Evolutionary conservation across 2,797 vertebrate species (phyloP).

Genomic region (Spinus olivaceus): DNA sequence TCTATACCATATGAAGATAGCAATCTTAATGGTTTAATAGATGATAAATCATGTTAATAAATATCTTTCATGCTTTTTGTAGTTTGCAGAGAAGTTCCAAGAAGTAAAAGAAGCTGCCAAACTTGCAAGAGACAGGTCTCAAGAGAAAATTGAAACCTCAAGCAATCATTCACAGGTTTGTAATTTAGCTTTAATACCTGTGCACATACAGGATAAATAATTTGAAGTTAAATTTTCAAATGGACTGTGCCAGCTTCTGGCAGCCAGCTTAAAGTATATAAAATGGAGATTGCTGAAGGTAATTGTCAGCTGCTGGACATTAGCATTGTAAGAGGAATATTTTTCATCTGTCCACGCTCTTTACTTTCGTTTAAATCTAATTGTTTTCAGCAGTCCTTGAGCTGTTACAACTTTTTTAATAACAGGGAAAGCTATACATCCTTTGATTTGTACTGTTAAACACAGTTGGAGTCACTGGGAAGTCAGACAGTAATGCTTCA

Average conservation of each 20-base stretch:
- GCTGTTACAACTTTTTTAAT: not conserved
- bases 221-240: conserved; percentile 3
- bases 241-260: not conserved
- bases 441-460: not conserved
- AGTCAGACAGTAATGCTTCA: not conserved
- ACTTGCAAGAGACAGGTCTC: conserved; percentile 90
- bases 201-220: not conserved
- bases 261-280: not conserved
- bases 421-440: not conserved
- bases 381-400: not conserved
- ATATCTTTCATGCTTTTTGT: not conserved
- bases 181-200: conserved; percentile 20
- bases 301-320: conserved; percentile 26
- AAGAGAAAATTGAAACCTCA: conserved; percentile 90
- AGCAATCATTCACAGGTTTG: conserved; percentile 93
- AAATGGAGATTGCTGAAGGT: not conserved
- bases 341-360: not conserved
- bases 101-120: conserved; percentile 95
- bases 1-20: not conserved
- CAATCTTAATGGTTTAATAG: not conserved
- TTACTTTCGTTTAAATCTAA: not conserved
- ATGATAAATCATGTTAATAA: not conserved
- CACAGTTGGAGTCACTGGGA: not conserved
- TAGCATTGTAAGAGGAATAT: not conserved
- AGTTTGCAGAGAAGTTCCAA: conserved; percentile 98